Conservation (phyloP, 2,113 vertebrate species). For the Picathartes gymnocephalus region DNA sequence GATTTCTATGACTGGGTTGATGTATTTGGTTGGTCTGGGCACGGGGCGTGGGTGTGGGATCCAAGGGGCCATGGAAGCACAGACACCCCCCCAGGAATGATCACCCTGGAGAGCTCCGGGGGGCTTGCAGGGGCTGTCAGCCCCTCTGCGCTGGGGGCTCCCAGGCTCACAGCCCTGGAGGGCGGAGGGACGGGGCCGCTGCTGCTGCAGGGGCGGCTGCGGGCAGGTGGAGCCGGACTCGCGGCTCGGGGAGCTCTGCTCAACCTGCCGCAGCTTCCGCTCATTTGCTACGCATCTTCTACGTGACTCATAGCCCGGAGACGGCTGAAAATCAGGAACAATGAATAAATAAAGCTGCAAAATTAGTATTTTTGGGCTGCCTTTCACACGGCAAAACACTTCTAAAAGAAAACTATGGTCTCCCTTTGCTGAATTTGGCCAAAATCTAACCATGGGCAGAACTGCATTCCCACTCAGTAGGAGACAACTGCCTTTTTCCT, state of each 20-base stretch:
- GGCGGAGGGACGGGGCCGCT: fast-evolving
- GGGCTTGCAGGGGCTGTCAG: fast-evolving
- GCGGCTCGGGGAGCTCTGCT: background rate
- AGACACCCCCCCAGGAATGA: too few species aligned
- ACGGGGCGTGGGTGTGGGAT: fast-evolving
- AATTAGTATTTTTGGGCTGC: background rate
- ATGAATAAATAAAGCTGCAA: background rate
- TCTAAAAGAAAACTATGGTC: background rate
- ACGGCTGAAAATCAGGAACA: background rate
- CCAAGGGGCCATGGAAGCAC: background rate
- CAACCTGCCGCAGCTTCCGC: background rate
- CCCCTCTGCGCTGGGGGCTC: background rate
- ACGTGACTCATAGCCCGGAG: constrained; percentile 26
- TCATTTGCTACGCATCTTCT: background rate
- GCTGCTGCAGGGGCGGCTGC: background rate
- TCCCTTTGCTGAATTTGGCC: background rate
- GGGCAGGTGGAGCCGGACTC: background rate
- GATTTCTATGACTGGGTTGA: background rate
- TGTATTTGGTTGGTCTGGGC: background rate
- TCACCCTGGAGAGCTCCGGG: fast-evolving
- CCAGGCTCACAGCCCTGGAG: fast-evolving
- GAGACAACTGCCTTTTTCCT: background rate
- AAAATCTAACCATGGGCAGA: background rate
- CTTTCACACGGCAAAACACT: background rate
- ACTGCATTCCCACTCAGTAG: background rate